Evolutionary conservation across 2,113 vertebrate species (phyloP), one percentile per base, ranked within the genome.

Genomic region (Chauna torquata): DNA sequence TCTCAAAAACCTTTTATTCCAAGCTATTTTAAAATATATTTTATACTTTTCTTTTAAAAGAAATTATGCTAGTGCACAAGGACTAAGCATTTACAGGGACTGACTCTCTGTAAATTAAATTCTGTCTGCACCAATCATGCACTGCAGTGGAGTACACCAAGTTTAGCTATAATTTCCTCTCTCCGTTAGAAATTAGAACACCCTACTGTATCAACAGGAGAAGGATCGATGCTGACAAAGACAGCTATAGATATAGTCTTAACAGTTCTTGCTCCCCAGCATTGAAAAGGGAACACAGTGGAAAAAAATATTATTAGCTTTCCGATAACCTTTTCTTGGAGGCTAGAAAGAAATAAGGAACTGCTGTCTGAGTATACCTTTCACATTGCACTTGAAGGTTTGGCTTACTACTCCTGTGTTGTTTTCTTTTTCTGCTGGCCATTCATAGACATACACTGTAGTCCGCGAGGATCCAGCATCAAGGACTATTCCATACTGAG

Each of bases 401-500:
- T 99, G 98, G 6, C 72, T 98, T 91, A 99, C 99, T 40, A 99
- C 97, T 62, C 99, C 99, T 0, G 99, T 99, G 81, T 99, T 97
- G 64, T 99, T 99, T 93, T 99, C 97, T 96, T 99, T 99, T 92
- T 99, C 98, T 3, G 99, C 99, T 0, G 99, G 99, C 99, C 99
- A 99, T 91, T 99, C 96, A n/a, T 99, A 99, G 52, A 99, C 97
- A 3, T 99, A 99, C n/a, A 99, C 94, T 5, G 97, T 99, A 38
- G 99, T 99, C 28, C 98, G 98, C 66, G 99, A 99, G 11, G 99
- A 99, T n/a, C 99, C 99, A 0, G 99, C 98, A 65, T 99, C 99
- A 76, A 99, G 98, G 64, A 99, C 99, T 47, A 99, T 98, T 36
- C 99, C 99, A 72, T 99, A 99, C 99, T 99, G 91, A 5, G 9